phyloP scores from a whole-genome alignment of 2,797 vertebrate genomes.

The Clarias platycephalus region DNA sequence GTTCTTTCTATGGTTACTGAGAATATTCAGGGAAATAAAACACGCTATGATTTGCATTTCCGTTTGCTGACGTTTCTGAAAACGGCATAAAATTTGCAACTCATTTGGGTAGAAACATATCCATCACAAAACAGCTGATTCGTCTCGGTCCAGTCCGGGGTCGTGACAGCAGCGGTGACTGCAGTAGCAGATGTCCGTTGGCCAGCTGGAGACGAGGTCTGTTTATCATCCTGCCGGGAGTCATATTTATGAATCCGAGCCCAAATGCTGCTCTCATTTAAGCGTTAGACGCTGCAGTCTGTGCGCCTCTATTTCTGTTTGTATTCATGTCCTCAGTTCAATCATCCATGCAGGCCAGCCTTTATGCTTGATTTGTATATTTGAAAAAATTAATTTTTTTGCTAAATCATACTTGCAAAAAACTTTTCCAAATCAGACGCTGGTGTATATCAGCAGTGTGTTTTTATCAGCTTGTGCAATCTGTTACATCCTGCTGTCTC shows the following conservation, averaged over 20 bases:
- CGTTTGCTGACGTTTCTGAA: background rate
- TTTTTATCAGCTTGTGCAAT: slow-evolving; percentile 64
- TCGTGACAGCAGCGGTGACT: slow-evolving; percentile 27
- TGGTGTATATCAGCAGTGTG: slow-evolving; percentile 54
- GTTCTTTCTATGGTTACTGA: background rate
- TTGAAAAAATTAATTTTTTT: too few relatives aligned
- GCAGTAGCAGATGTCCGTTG: slow-evolving; percentile 48
- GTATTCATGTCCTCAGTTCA: slow-evolving; percentile 48
- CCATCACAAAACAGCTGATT: slow-evolving; percentile 31
- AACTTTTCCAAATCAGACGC: slow-evolving; percentile 25
- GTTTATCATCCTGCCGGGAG: slow-evolving; percentile 41
- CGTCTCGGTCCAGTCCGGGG: slow-evolving; percentile 20
- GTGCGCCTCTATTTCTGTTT: slow-evolving; percentile 13
- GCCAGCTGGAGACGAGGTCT: slow-evolving; percentile 51
- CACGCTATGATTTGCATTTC: background rate
- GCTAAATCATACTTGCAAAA: slow-evolving; percentile 25
- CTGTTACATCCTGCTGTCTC: slow-evolving; percentile 69
- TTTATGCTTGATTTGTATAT: slow-evolving; percentile 61
- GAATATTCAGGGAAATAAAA: background rate
- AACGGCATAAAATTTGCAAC: background rate
- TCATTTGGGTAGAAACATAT: background rate
- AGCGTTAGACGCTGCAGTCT: background rate
- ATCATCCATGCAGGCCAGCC: slow-evolving; percentile 59
- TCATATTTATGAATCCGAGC: slow-evolving; percentile 62
- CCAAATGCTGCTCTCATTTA: slow-evolving; percentile 4